Evolutionary conservation across 2,113 vertebrate genomes (phyloP), one percentile per base, ranked within the genome.

Genomic region (Steatornis caripensis): DNA sequence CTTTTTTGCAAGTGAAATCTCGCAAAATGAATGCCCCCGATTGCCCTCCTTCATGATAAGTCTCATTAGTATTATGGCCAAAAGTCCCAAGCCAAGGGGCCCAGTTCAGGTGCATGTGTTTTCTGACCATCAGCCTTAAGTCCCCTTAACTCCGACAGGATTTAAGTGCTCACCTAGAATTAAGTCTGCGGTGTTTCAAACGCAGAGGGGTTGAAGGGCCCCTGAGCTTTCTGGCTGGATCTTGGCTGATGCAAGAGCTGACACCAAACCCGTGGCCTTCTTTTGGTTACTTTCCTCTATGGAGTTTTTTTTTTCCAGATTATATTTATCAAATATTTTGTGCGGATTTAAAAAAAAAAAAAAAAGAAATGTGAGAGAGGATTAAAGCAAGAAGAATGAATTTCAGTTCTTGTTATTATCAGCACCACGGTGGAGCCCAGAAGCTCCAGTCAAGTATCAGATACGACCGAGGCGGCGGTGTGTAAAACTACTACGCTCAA

Each of bases 381-480:
- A 71, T 84, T 86, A 75, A 78, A 86, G 37, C 12, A 32, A 36
- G 26, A 48, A 53, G 57, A 79, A 79, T 19, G 43, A 34, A 41
- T 61, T 57, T 57, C 37, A n/a, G 3, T 27, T 51, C 66, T 17
- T 36, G 10, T 23, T 7, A 6, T 9, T 55, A 5, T 20, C 43
- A 26, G 57, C 0, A 0, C 55, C 1, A 0, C 0, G 0, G 32
- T 12, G 43, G 37, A 45, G 80, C 76, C 60, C 84, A n/a, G 62
- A 16, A 57, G 45, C 69, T 54, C 60, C 72, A 48, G 11, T 32
- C 15, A 7, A 13, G 21, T 3, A 22, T 58, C 48, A 76, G 96
- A 27, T 13, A 14, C 0, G 32, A 32, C 29, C 2, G 4, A 60
- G 46, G 39, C 4, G 2, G 60, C 7, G 2, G 6, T 0, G 22